Conservation (phyloP, 2,113 vertebrate species). For the Calidris pugnax region DNA sequence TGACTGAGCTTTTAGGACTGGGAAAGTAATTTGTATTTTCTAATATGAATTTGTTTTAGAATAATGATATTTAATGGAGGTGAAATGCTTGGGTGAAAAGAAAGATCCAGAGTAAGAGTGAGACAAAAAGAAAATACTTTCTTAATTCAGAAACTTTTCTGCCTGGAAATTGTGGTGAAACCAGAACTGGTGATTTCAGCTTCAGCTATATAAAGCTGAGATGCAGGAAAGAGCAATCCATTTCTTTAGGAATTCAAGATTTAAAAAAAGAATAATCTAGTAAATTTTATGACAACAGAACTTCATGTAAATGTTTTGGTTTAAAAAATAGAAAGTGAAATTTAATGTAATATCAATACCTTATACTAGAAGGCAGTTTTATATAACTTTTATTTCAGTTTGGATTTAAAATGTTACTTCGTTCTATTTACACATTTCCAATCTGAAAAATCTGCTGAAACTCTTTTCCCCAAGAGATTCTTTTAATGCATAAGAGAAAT, state of each 20-base stretch:
- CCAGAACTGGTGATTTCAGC: not conserved
- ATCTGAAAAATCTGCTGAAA: not conserved
- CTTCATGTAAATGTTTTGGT: not conserved
- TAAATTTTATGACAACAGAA: not conserved
- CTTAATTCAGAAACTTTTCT: not conserved
- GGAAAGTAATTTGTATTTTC: not conserved
- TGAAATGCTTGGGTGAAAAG: not conserved
- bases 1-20: not conserved
- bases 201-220: not conserved
- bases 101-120: not conserved
- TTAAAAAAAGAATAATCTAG: not conserved
- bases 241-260: not conserved
- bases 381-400: not conserved
- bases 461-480: not conserved
- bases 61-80: not conserved
- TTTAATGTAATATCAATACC: not conserved
- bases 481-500: not conserved
- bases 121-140: not conserved
- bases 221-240: not conserved
- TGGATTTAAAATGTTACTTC: not conserved
- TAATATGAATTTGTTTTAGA: not conserved
- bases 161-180: not conserved
- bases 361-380: not conserved
- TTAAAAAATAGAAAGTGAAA: not conserved
- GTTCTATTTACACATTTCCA: not conserved